Base-by-base conservation (phyloP, 23 tunicate genomes). In the Diplosoma virens region DNA sequence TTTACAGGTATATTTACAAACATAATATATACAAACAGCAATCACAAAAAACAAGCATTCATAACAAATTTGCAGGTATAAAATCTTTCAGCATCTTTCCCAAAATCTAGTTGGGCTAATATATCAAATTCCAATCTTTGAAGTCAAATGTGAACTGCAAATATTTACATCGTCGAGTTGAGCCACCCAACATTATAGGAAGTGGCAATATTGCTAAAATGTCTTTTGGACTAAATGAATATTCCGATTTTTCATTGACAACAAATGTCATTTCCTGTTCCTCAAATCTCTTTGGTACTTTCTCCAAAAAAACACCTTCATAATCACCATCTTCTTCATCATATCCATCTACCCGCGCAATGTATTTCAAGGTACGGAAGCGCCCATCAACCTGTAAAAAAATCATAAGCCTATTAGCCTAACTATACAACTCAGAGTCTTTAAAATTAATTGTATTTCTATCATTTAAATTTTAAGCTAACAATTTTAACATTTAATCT, bases 241-340 rank as follows among this genome's bases (percentile, higher is more conserved):
- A 35, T 22, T 7, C 74, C 3, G 50, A 3, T n/a, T 67, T 25
- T 17, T 67, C 52, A 67, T 67, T 37, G 36, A 37, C 27, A 35
- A 67, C 21, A 36, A 67, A 67, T 34, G 74, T 67, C 27, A 14
- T 25, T n/a, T n/a, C n/a, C 18, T 35, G 22, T 17, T 67, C 74
- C 17, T 36, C 74, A 17, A 67, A 52, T 36, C 23, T 67, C 18
- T 16, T 22, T 3, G 74, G 74, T 14, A 63, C 74, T 36, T 67
- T 67, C n/a, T 67, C 52, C 74, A 67, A 22, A 27, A 67, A 67
- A 4, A 67, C 74, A n/a, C 74, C 74, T 67, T 67, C 74, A 21
- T 67, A 67, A 27, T 67, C 74, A 63, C 29, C 29, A 63, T 63
- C 69, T 30, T 63, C 34, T 36, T 25, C 69, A 36, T 67, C 74